phyloP scores from a whole-genome alignment of 2,888 invertebrate species.

The Metalampra italica region DNA sequence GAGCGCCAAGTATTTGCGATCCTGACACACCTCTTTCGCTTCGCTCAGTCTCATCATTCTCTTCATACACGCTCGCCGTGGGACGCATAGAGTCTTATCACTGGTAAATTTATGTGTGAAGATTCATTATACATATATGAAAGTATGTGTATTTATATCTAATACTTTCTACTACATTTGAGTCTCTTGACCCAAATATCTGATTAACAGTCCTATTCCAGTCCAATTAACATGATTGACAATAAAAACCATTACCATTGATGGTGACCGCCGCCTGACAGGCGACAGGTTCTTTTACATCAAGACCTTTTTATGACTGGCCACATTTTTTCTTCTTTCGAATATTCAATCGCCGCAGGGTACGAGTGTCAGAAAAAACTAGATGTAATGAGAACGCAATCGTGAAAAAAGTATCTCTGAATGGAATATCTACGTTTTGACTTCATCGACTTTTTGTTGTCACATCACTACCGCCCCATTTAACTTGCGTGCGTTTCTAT shows the following conservation, averaged over 20 bases:
- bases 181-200: slow-evolving; percentile 4
- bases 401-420: background rate
- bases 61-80: no score
- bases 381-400: slow-evolving; percentile 3
- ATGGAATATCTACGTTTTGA: background rate
- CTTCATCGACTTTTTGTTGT: background rate
- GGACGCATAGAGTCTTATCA: no score
- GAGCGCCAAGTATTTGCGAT: no score
- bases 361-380: slow-evolving; percentile 2
- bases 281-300: slow-evolving; percentile 10
- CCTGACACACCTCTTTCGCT: no score
- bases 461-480: background rate
- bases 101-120: no score
- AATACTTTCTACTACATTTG: background rate
- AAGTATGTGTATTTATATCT: no score
- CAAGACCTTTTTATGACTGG: slow-evolving; percentile 3
- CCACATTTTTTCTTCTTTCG: slow-evolving; percentile 2
- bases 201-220: slow-evolving; percentile 17
- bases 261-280: slow-evolving; percentile 14
- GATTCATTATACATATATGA: no score
- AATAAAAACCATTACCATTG: slow-evolving; percentile 21
- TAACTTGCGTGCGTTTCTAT: no score
- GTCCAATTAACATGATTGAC: slow-evolving; percentile 31
- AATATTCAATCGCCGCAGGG: slow-evolving; percentile 18
- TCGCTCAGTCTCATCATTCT: no score